These are phyloP conservation scores for Neostethus bicornis DNA, from an alignment of 2,797 vertebrate species.

Conservation along the genomic window DNA sequence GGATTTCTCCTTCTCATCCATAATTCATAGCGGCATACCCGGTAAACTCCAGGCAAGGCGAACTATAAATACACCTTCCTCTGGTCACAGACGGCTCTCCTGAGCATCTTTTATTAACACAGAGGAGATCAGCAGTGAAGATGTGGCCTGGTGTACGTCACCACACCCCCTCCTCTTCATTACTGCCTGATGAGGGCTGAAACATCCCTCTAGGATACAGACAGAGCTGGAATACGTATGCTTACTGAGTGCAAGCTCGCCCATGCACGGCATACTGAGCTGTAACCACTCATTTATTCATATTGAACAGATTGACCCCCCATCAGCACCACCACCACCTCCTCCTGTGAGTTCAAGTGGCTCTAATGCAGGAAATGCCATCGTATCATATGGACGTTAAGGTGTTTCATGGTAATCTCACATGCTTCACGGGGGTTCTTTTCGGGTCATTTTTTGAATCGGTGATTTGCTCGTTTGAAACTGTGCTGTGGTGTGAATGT, in stretches of 20 bases:
- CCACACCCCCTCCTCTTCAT: conserved; percentile 39
- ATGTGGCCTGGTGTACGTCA: conserved; percentile 34
- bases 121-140: conserved; percentile 29
- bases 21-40: background rate
- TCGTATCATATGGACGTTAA: background rate
- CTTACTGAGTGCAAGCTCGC: conserved; percentile 47
- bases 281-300: conserved; percentile 50
- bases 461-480: no score
- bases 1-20: background rate
- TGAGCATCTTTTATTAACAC: conserved; percentile 51
- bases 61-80: conserved; percentile 12
- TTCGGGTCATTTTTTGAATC: no score
- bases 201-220: conserved; percentile 48
- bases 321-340: conserved; percentile 24
- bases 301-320: conserved; percentile 40
- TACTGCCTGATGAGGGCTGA: conserved; percentile 57
- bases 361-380: conserved; percentile 13
- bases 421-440: no score
- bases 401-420: background rate
- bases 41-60: background rate
- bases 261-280: conserved; percentile 31
- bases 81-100: conserved; percentile 24
- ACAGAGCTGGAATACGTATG: conserved; percentile 52
- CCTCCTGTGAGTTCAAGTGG: conserved; percentile 29
- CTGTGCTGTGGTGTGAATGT: no score